Evolutionary conservation across 2,888 invertebrate species (phyloP).

Genomic region (Amiota mariae): DNA sequence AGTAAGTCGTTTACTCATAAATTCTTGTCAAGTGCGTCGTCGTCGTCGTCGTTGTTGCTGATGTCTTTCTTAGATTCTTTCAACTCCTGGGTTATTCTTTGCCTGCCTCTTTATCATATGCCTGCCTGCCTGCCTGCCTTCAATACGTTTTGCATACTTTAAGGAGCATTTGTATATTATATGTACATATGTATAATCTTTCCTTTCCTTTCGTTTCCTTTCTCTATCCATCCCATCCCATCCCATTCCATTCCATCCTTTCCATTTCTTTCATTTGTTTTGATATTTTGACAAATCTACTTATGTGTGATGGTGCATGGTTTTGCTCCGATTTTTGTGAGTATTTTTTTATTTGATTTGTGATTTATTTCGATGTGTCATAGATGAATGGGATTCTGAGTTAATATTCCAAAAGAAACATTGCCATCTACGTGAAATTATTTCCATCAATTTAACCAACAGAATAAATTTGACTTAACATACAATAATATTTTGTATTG

Average conservation of each 20-base stretch:
- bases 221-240: no score
- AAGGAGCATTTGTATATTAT: neutral
- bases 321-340: neutral
- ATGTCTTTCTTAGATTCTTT: neutral
- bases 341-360: neutral
- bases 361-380: conserved; percentile 26
- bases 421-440: neutral
- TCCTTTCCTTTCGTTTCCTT: neutral
- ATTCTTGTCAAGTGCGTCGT: conserved; percentile 23
- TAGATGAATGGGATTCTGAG: conserved; percentile 12
- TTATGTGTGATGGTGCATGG: conserved; percentile 58
- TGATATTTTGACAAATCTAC: conserved; percentile 63
- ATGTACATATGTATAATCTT: neutral
- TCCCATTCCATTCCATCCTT: no score
- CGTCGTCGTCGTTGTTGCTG: neutral
- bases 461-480: no score
- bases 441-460: no score
- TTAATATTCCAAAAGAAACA: neutral
- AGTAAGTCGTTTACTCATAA: conserved; percentile 23
- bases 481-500: no score
- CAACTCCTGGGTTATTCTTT: neutral
- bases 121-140: neutral
- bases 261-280: neutral
- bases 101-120: neutral
- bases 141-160: conserved; percentile 26